Evolutionary conservation across 2,888 invertebrate genomes (phyloP).

Genomic region (Globia sparganii): DNA sequence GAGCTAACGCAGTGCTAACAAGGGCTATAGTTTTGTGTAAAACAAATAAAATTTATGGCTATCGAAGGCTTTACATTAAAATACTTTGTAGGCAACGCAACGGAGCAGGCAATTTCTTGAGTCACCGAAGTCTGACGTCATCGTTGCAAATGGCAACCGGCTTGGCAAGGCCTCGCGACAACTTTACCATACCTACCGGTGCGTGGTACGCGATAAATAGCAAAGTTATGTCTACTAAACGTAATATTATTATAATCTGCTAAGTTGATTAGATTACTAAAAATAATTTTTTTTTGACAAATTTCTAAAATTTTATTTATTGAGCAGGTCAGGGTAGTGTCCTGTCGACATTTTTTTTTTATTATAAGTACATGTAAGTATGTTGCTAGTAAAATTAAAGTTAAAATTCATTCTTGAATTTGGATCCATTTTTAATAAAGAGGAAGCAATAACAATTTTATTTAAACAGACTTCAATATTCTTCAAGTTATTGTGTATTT

Average conservation of each 20-base stretch:
- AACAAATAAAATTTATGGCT: conserved; percentile 68
- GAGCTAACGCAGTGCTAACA: conserved; percentile 62
- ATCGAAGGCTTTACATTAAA: conserved; percentile 72
- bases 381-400: background rate
- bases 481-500: conserved; percentile 11
- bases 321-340: background rate
- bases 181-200: conserved; percentile 60
- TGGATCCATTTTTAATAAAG: conserved; percentile 5
- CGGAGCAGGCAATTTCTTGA: conserved; percentile 73
- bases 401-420: background rate
- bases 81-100: conserved; percentile 72
- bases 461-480: background rate
- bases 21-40: conserved; percentile 66
- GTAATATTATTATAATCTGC: background rate
- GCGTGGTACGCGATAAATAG: conserved; percentile 50
- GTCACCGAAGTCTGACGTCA: conserved; percentile 83
- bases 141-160: conserved; percentile 81
- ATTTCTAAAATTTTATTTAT: background rate
- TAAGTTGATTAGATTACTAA: too few species aligned
- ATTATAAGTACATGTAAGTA: too few species aligned
- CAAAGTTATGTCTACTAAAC: conserved; percentile 36
- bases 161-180: conserved; percentile 79
- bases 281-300: too few species aligned
- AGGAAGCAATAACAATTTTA: background rate
- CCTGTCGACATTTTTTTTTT: background rate